Evolutionary conservation across 2,888 invertebrate genomes (phyloP), one percentile per base, ranked within the genome.

Genomic region (Phlogophora meticulosa): DNA sequence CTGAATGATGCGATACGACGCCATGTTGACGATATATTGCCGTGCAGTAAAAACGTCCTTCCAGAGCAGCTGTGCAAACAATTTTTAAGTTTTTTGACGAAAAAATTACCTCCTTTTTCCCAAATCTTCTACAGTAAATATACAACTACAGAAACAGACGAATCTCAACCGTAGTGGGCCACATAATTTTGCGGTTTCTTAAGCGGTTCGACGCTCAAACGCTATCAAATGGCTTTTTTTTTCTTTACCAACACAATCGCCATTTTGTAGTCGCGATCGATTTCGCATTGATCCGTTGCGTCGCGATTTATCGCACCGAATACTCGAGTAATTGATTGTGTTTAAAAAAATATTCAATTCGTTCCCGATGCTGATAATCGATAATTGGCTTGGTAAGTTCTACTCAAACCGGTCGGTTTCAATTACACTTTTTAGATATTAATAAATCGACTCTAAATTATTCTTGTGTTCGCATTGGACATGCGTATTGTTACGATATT

Each of bases 61-160:
- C 83, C 66, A 80, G 80, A 58, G 56, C 55, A 93, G 93, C 92
- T 93, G 93, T 88, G 82, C 87, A 80, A 90, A 89, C 87, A 64
- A 52, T 81, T 85, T 86, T 89, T 81, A 87, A 71, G 57, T 74
- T 72, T 85, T 81, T 83, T 85, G 85, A 82, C 32, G 85, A 85
- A 83, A 68, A 87, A 88, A 90, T 90, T 87, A 86, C 79, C 81
- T 86, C 75, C 61, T 88, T 89, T 89, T 85, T 20, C 86, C 76
- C 34, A 76, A 88, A 86, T 86, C 80, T 88, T 90, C 86, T 87
- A 83, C 55, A 51, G n/a, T 48, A 56, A 60, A 55, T 28, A 40
- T 13, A 17, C 28, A 57, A 4, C 24, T 36, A 45, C 32, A 38
- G 5, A 72, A 40, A 40, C 57, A 60, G 5, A 15, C 52, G 32